These are phyloP conservation scores for Periophthalmodon schlosseri DNA, from an alignment of 2,113 vertebrate species.

Conservation along the genomic window DNA sequence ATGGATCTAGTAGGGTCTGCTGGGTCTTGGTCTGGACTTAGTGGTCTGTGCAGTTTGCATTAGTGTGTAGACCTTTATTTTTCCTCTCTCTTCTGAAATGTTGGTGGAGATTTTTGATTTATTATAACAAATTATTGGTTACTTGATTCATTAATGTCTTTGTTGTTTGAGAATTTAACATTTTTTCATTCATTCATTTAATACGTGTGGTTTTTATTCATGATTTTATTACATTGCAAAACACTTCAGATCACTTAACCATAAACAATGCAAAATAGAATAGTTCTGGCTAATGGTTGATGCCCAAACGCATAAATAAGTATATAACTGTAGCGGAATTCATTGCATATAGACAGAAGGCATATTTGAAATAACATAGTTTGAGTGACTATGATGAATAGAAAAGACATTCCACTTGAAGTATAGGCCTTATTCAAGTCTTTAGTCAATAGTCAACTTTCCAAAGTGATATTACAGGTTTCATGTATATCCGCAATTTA, in stretches of 20 bases:
- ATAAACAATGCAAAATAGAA: neutral
- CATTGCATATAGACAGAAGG: too few relatives aligned
- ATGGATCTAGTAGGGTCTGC: slow-evolving; percentile 11
- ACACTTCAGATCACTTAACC: neutral
- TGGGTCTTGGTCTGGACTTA: slow-evolving; percentile 28
- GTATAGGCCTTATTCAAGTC: neutral
- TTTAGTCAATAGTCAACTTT: neutral
- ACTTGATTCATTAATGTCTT: neutral
- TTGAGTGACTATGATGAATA: neutral
- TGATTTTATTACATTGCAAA: neutral
- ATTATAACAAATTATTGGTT: neutral
- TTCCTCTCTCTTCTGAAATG: neutral
- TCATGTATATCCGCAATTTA: neutral
- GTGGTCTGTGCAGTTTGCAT: slow-evolving; percentile 11
- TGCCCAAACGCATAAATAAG: too few relatives aligned
- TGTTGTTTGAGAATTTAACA: slow-evolving; percentile 1
- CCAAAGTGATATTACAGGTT: neutral
- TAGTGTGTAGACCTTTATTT: slow-evolving; percentile 17
- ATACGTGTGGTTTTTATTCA: neutral
- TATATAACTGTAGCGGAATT: too few relatives aligned
- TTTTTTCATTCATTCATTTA: neutral
- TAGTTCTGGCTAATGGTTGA: too few relatives aligned
- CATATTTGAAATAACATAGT: neutral
- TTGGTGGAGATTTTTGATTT: neutral
- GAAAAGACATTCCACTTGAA: too few relatives aligned